Evolutionary conservation across 2,888 invertebrate species (phyloP).

Genomic region (Athrips mouffetella): DNA sequence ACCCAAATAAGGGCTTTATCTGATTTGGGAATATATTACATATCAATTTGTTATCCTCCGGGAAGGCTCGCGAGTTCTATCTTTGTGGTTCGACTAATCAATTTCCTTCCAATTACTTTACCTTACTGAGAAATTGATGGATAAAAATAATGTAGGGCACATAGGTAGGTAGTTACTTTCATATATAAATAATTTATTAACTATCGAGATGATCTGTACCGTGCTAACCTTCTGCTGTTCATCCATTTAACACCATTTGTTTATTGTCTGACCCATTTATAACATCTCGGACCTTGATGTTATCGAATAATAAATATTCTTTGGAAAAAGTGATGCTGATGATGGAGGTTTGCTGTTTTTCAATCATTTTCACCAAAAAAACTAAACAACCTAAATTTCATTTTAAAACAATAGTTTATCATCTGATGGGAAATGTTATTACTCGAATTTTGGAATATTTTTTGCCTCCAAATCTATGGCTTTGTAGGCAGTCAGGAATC

Average conservation of each 20-base stretch:
- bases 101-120: background rate
- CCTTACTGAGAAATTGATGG: background rate
- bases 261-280: conserved; percentile 36
- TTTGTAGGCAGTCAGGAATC: too few species aligned
- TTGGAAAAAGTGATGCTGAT: too few species aligned
- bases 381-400: too few species aligned
- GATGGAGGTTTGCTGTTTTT: too few species aligned
- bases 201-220: conserved; percentile 20
- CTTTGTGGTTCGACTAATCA: background rate
- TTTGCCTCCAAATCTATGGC: too few species aligned
- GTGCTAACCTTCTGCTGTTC: conserved; percentile 28
- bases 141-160: too few species aligned
- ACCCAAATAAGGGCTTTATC: conserved; percentile 3
- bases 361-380: too few species aligned
- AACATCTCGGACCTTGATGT: conserved; percentile 37
- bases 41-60: background rate
- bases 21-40: conserved; percentile 1
- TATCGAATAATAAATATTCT: conserved; percentile 33
- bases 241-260: conserved; percentile 41
- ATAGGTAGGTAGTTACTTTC: too few species aligned
- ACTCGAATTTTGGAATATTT: too few species aligned
- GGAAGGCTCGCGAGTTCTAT: background rate
- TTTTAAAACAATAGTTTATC: too few species aligned
- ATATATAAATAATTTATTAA: too few species aligned
- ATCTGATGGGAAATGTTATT: too few species aligned